Conservation (phyloP, 1,140 invertebrate genomes). For the Atopsyche davidsoni region DNA sequence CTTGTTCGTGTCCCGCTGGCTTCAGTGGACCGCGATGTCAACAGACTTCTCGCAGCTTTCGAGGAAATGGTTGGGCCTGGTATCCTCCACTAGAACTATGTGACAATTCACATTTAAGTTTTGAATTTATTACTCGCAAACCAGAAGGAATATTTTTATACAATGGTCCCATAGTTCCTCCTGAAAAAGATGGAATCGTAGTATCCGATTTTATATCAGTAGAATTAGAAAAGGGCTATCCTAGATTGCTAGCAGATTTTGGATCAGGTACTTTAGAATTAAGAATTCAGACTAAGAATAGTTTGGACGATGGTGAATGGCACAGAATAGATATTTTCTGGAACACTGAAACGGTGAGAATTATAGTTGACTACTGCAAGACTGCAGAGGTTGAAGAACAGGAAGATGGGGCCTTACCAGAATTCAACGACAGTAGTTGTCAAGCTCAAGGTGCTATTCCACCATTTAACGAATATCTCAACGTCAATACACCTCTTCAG, state of each 20-base stretch:
- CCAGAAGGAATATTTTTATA: constrained; percentile 62
- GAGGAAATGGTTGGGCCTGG: constrained; percentile 60
- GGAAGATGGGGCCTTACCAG: constrained; percentile 50
- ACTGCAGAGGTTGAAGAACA: constrained; percentile 48
- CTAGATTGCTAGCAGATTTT: constrained; percentile 60
- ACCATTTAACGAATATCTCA: constrained; percentile 62
- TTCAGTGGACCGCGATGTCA: constrained; percentile 66
- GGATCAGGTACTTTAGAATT: constrained; percentile 61
- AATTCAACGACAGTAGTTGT: constrained; percentile 56
- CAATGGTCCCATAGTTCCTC: constrained; percentile 62
- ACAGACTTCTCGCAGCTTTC: constrained; percentile 60
- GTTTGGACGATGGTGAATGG: constrained; percentile 61
- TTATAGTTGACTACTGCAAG: constrained; percentile 61
- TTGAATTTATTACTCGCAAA: constrained; percentile 63
- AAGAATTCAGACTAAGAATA: constrained; percentile 50
- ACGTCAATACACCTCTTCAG: constrained; percentile 63
- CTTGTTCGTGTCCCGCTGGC: constrained; percentile 58
- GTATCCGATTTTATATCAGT: constrained; percentile 62
- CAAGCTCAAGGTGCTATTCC: constrained; percentile 55
- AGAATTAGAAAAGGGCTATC: constrained; percentile 59
- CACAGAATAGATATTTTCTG: constrained; percentile 64
- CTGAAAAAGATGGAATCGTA: constrained; percentile 47
- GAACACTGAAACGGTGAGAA: constrained; percentile 53
- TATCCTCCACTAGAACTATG: constrained; percentile 62
- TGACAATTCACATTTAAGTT: constrained; percentile 57